These are phyloP conservation scores for Anneissia japonica DNA, from an alignment of 35 echinoderm and acorn worm species.

Conservation along the genomic window DNA sequence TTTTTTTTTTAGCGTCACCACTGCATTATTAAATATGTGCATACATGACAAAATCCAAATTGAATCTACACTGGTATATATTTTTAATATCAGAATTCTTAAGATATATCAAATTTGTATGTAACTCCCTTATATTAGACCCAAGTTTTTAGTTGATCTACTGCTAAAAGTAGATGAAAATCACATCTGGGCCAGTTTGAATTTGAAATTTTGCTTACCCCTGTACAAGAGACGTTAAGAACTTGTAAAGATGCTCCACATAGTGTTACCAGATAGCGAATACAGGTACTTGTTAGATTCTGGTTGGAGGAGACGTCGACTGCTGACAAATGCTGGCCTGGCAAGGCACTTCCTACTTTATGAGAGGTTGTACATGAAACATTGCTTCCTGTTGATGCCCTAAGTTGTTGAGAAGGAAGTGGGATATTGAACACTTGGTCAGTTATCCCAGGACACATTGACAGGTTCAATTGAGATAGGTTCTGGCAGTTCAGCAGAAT, in stretches of 20 bases:
- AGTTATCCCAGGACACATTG: slow-evolving; percentile 30
- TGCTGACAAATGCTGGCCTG: slow-evolving; percentile 31
- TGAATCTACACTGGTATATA: too few species aligned
- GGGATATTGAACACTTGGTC: slow-evolving; percentile 41
- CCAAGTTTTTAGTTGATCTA: too few species aligned
- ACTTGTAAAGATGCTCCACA: slow-evolving; percentile 65
- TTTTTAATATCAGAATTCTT: too few species aligned
- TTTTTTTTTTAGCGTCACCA: too few species aligned
- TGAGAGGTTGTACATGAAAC: not conserved
- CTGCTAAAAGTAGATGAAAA: too few species aligned
- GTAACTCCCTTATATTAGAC: too few species aligned
- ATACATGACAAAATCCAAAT: too few species aligned
- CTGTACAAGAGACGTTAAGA: slow-evolving; percentile 74
- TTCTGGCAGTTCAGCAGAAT: slow-evolving; percentile 21
- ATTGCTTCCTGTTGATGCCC: too few species aligned
- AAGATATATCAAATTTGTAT: too few species aligned
- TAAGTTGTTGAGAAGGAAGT: not conserved
- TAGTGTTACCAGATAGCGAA: slow-evolving; percentile 67
- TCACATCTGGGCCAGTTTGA: too few species aligned
- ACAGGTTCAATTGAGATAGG: slow-evolving; percentile 50
- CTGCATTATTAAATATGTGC: too few species aligned
- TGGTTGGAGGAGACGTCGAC: slow-evolving; percentile 75
- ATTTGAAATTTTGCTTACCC: slow-evolving; percentile 44
- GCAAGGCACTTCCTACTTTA: not conserved
- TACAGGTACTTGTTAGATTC: slow-evolving; percentile 69